Base-by-base conservation (phyloP, 2,113 vertebrate species). In the Pogona vitticeps region DNA sequence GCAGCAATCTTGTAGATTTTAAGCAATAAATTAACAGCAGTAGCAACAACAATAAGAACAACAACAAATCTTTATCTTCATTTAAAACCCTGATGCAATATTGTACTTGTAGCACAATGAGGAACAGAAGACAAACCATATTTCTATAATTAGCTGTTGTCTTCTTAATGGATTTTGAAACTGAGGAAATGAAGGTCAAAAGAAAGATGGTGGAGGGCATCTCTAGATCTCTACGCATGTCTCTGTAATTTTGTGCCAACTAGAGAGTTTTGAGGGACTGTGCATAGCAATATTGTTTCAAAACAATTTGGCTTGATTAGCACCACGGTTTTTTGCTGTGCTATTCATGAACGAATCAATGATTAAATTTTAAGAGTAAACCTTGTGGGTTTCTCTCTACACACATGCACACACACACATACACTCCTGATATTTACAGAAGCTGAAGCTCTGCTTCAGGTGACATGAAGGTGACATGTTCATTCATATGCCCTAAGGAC, bases 301-400 rank as follows among this genome's bases (percentile, higher is more conserved):
- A 40, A 63, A 63, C 36, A 42, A 5, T 6, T 0, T 79, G 14
- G 0, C 31, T 6, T 1, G 38, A 56, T 73, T 15, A 83, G 26
- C 28, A 31, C n/a, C 40, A 46, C 4, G 84, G 3, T 6, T 72
- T 15, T 40, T 71, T 0, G 0, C 26, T 23, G 2, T 75, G 46
- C 2, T 9, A 10, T 52, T 52, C 46, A 52, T 52, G 46, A 21
- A 40, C 63, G 2, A 56, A 67, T 83, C 70, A 90, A 76, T 72
- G 83, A 36, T 40, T 1, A 0, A 46, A 3, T 6, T 77, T 88
- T 46, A 84, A 86, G 77, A 26, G 40, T 91, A 85, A 85, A 42
- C 0, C 1, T 10, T 56, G 76, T 14, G 2, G 20, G 28, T 26
- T 36, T 18, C 58, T 76, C n/a, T 52, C 5, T 52, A 5, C 46